Evolutionary conservation across 1,140 invertebrate genomes (phyloP).

Genomic region (Drosophila pachea): DNA sequence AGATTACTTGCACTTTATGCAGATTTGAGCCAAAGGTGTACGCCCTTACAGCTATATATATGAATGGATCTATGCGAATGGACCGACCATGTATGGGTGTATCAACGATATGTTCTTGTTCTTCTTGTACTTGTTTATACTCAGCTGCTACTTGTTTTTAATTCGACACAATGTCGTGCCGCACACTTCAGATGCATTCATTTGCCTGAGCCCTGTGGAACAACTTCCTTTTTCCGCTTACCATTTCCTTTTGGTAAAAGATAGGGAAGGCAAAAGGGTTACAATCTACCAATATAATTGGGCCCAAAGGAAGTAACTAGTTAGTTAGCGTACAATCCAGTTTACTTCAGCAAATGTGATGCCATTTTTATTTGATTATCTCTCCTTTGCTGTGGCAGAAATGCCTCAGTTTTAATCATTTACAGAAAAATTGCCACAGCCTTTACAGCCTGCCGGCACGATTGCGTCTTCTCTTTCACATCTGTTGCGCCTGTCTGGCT

Average conservation of each 20-base stretch:
- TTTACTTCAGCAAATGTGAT: constrained; percentile 18
- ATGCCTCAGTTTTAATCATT: constrained; percentile 39
- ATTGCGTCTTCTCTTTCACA: not conserved
- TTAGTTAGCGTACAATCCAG: constrained; percentile 35
- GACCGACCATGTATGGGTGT: not conserved
- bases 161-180: constrained; percentile 16
- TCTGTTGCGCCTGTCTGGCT: not conserved
- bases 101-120: not conserved
- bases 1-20: constrained; percentile 69
- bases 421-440: constrained; percentile 17
- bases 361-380: constrained; percentile 18
- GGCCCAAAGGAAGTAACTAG: constrained; percentile 45
- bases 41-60: constrained; percentile 6
- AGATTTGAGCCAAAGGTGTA: constrained; percentile 45
- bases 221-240: constrained; percentile 48
- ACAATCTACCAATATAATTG: constrained; percentile 22
- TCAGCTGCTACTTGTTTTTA: not conserved
- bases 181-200: constrained; percentile 17
- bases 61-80: too few relatives aligned
- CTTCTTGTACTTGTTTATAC: constrained; percentile 12
- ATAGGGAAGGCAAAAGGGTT: constrained; percentile 21
- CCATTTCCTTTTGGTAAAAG: constrained; percentile 27
- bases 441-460: not conserved
- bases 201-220: constrained; percentile 26
- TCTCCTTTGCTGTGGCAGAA: constrained; percentile 13